Evolutionary conservation across 2,113 vertebrate species (phyloP).

Genomic region (Microtus richardsoni): DNA sequence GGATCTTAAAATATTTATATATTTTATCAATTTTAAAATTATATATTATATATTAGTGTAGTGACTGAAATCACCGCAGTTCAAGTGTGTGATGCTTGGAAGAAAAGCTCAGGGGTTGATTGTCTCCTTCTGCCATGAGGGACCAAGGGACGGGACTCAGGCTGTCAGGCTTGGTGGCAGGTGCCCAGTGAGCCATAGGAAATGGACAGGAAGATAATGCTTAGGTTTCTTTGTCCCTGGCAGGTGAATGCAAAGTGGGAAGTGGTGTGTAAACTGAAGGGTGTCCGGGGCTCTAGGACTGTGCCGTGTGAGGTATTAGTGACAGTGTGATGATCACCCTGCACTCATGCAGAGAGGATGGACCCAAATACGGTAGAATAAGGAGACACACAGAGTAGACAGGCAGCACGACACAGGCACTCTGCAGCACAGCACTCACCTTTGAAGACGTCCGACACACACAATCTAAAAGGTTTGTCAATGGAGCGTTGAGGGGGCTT

Average conservation of each 20-base stretch:
- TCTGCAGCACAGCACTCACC: slow-evolving; percentile 85
- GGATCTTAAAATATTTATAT: not conserved
- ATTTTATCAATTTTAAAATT: not conserved
- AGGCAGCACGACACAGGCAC: not conserved
- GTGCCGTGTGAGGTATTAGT: not conserved
- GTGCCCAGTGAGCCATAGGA: not conserved
- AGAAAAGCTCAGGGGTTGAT: not conserved
- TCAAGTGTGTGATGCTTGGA: not conserved
- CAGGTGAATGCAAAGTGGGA: not conserved
- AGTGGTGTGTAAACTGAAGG: not conserved
- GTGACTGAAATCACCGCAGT: not conserved
- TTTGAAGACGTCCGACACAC: slow-evolving; percentile 98
- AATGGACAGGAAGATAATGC: slow-evolving; percentile 25
- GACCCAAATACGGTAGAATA: not conserved
- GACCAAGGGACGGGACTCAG: not conserved
- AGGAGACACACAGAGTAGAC: not conserved
- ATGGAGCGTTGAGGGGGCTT: slow-evolving; percentile 94
- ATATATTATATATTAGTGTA: too few species aligned
- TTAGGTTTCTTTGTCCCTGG: not conserved
- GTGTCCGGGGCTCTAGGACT: not conserved
- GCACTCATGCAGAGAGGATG: not conserved
- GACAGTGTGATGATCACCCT: not conserved
- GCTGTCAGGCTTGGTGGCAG: not conserved
- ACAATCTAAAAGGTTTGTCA: slow-evolving; percentile 97
- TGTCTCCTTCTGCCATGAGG: not conserved